A percentile compares a stretch with the other conserved stretches of the same genome.
phyloP scores from a whole-genome alignment of 2,888 invertebrate genomes.

The Torymus texanus region DNA sequence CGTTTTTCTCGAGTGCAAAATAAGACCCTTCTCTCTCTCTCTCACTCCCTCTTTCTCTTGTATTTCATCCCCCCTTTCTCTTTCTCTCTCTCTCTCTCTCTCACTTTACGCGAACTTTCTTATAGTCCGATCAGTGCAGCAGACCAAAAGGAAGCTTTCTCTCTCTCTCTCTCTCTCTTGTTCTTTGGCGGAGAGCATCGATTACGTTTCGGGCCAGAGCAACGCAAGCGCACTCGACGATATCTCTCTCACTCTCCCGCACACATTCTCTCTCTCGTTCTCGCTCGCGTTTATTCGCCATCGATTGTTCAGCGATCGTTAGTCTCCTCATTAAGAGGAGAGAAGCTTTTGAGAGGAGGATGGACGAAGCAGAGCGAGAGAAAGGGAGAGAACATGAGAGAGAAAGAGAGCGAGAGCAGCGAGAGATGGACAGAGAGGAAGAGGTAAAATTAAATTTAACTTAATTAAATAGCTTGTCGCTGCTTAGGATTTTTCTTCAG shows the following conservation, averaged over 20 bases:
- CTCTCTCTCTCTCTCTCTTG: neutral
- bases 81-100: conserved; percentile 4
- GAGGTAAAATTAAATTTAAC: neutral
- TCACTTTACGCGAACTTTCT: conserved; percentile 29
- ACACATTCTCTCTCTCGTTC: neutral
- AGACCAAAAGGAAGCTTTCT: conserved; percentile 22
- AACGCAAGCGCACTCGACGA: neutral
- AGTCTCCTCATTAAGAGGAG: conserved; percentile 29
- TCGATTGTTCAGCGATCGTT: conserved; percentile 32
- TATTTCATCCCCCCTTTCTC: neutral
- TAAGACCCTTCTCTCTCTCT: conserved; percentile 22
- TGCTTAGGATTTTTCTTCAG: neutral
- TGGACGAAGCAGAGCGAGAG: neutral
- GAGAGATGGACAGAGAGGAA: neutral
- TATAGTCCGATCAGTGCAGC: conserved; percentile 26
- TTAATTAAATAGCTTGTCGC: conserved; percentile 22
- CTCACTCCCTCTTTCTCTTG: neutral
- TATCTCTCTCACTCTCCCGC: neutral
- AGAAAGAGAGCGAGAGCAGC: neutral
- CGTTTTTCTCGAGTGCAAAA: conserved; percentile 47
- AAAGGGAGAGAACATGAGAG: too few species aligned
- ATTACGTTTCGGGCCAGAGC: conserved; percentile 38
- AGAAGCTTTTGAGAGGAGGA: conserved; percentile 12
- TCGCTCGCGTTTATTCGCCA: conserved; percentile 22
- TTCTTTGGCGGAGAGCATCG: conserved; percentile 14